Percentiles rank a stretch among this genome's conserved stretches.
These are phyloP conservation scores for Pyrrhosoma nymphula DNA, from an alignment of 2,888 invertebrate genomes.

Conservation along the genomic window DNA sequence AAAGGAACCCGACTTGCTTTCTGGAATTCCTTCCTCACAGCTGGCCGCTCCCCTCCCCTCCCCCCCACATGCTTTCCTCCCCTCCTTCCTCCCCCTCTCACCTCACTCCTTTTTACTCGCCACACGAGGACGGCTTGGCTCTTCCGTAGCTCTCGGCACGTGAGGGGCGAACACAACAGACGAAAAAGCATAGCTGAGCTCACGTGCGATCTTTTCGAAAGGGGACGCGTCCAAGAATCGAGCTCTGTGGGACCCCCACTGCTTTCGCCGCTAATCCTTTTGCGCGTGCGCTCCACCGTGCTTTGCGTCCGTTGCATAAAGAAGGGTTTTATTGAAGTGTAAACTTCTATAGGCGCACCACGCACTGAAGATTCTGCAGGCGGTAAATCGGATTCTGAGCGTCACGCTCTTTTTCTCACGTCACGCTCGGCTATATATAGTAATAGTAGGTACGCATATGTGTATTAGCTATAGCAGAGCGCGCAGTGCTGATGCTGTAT, in stretches of 20 bases:
- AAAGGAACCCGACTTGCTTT: conserved; percentile 15
- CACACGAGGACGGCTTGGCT: not conserved
- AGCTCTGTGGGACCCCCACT: not conserved
- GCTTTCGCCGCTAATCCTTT: not conserved
- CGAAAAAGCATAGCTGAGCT: not conserved
- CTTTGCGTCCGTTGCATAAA: too few relatives aligned
- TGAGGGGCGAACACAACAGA: not conserved
- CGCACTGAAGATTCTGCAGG: too few relatives aligned
- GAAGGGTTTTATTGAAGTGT: too few relatives aligned
- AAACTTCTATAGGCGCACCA: too few relatives aligned
- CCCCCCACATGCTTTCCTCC: not conserved
- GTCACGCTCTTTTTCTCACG: too few relatives aligned
- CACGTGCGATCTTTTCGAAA: not conserved
- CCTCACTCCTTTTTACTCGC: not conserved
- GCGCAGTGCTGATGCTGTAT: too few relatives aligned
- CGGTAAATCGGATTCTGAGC: too few relatives aligned
- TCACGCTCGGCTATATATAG: too few relatives aligned
- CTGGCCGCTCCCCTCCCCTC: not conserved
- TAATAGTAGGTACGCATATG: too few relatives aligned
- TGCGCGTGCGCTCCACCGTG: not conserved
- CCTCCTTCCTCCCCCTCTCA: not conserved
- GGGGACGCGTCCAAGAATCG: not conserved
- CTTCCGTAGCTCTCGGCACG: not conserved
- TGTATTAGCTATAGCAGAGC: too few relatives aligned
- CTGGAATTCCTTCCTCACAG: conserved; percentile 59